Evolutionary conservation across 2,797 vertebrate genomes (phyloP).

Genomic region (Tiaroga cobitis): DNA sequence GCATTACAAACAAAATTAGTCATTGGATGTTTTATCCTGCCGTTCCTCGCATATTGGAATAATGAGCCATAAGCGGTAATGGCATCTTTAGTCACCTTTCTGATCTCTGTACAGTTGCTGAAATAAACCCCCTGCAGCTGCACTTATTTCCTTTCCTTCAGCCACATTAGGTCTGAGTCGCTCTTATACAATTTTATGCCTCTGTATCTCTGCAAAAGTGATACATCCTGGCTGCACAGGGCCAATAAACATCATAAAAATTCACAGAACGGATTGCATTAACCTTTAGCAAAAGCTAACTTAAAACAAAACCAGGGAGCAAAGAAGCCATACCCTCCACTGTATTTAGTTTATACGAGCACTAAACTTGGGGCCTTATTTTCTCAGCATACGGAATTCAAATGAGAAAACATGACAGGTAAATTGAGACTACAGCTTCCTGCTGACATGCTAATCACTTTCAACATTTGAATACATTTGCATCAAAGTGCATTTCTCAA

Average conservation of each 20-base stretch:
- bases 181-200: conserved; percentile 61
- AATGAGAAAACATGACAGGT: conserved; percentile 50
- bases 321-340: conserved; percentile 14
- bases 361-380: not conserved
- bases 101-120: conserved; percentile 70
- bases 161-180: conserved; percentile 67
- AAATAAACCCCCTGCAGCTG: conserved; percentile 67
- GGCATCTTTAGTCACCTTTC: conserved; percentile 67
- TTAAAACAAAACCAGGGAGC: conserved; percentile 38
- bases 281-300: conserved; percentile 71
- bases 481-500: conserved; percentile 40
- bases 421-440: conserved; percentile 59
- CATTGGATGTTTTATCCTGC: not conserved
- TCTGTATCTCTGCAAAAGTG: conserved; percentile 63
- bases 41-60: conserved; percentile 46
- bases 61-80: conserved; percentile 71
- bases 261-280: conserved; percentile 66
- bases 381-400: conserved; percentile 35
- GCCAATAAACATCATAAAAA: conserved; percentile 71
- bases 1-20: conserved; percentile 32
- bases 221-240: conserved; percentile 64
- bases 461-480: conserved; percentile 50
- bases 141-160: conserved; percentile 66
- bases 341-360: conserved; percentile 12
- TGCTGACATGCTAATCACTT: conserved; percentile 63